These are phyloP conservation scores for Oenanthe melanoleuca DNA, from an alignment of 2,113 vertebrate genomes.

Conservation along the genomic window DNA sequence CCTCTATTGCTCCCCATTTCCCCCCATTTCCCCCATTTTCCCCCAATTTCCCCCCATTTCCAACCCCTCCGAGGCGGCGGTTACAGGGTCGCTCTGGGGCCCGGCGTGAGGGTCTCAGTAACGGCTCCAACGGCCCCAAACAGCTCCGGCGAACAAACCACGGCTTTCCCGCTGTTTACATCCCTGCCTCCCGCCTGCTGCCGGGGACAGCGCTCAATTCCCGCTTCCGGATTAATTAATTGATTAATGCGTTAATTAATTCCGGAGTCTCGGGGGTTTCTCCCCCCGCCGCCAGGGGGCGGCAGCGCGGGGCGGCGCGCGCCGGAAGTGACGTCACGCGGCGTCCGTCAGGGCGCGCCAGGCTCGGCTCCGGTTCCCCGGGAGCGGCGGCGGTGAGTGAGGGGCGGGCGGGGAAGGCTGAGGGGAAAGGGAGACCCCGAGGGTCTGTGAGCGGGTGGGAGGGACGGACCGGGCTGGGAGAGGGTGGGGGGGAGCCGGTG, in stretches of 20 bases:
- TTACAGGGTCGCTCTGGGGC: no score
- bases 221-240: neutral
- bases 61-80: no score
- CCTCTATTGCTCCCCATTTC: no score
- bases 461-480: neutral
- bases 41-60: no score
- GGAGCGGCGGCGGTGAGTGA: neutral
- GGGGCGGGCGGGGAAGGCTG: neutral
- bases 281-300: neutral
- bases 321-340: neutral
- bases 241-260: neutral
- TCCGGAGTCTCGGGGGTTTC: neutral
- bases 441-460: neutral
- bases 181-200: no score
- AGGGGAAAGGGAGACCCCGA: fast-evolving
- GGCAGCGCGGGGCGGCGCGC: neutral
- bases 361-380: neutral
- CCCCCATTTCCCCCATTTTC: no score
- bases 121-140: neutral
- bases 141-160: no score
- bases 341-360: neutral
- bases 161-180: no score
- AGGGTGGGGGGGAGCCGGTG: no score
- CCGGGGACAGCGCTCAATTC: no score
- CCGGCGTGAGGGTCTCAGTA: neutral